Conservation (phyloP, 2,888 invertebrate genomes). For the Campoplex nolae region DNA sequence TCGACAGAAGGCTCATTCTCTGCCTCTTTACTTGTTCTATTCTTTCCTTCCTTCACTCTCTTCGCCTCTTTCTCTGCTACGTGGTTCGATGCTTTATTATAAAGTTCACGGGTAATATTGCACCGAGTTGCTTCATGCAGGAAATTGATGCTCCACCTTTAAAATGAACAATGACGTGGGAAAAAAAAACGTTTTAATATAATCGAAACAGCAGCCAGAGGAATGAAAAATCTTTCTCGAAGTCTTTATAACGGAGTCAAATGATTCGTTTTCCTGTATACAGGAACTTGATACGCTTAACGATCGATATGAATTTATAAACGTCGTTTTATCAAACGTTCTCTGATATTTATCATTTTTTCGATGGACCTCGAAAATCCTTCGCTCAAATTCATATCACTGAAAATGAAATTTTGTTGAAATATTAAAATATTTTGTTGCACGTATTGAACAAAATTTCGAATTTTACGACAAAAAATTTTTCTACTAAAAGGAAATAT, state of each 20-base stretch:
- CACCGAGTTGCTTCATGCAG: background rate
- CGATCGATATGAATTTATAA: too few species aligned
- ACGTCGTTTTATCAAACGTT: background rate
- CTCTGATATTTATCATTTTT: background rate
- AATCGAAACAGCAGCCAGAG: background rate
- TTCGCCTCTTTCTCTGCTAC: background rate
- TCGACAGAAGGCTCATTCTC: too few species aligned
- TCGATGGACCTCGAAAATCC: background rate
- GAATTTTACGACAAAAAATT: too few species aligned
- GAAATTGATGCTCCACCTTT: slow-evolving; percentile 33
- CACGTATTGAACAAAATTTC: too few species aligned
- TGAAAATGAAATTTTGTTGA: too few species aligned
- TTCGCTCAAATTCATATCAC: background rate
- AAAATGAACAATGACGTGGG: slow-evolving; percentile 34
- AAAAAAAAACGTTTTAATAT: background rate
- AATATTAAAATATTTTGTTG: too few species aligned
- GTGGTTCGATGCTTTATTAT: background rate
- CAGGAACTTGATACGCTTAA: too few species aligned
- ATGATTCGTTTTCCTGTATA: background rate
- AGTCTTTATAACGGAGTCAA: background rate
- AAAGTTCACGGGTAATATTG: background rate
- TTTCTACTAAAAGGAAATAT: too few species aligned
- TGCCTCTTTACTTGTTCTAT: background rate
- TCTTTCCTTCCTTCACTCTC: background rate
- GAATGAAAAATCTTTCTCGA: background rate